These are phyloP conservation scores for Ophioninae sp. DNA, from an alignment of 2,888 invertebrate genomes.

Conservation along the genomic window DNA sequence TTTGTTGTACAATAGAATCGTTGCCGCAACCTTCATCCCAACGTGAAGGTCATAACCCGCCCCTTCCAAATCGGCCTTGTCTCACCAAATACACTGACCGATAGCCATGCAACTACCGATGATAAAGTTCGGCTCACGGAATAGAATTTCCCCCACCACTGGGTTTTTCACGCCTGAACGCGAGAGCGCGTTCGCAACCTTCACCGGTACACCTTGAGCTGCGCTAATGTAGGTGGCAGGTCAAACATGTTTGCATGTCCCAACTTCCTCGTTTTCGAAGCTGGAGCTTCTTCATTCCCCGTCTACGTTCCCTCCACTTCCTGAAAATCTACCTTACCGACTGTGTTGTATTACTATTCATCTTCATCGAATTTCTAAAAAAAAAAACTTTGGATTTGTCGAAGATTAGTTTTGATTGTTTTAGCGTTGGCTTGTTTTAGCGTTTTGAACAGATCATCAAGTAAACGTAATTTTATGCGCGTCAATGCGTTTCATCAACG, in stretches of 20 bases:
- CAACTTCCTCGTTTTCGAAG: background rate
- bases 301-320: too few relatives aligned
- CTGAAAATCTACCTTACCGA: too few relatives aligned
- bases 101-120: background rate
- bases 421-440: background rate
- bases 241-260: background rate
- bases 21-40: too few relatives aligned
- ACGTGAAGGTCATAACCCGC: too few relatives aligned
- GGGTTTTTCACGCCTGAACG: background rate
- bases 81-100: too few relatives aligned
- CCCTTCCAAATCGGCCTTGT: too few relatives aligned
- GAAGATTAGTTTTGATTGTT: too few relatives aligned
- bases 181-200: conserved; percentile 8
- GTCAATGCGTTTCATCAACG: background rate
- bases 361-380: background rate
- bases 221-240: background rate
- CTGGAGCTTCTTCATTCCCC: too few relatives aligned
- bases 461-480: background rate
- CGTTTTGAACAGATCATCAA: background rate
- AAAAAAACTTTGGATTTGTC: background rate
- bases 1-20: too few relatives aligned
- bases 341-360: background rate
- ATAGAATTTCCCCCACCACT: background rate
- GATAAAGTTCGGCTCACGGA: background rate
- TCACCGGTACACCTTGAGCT: background rate